Evolutionary conservation across 2,797 vertebrate species (phyloP).

Genomic region (Novumbra hubbsi): DNA sequence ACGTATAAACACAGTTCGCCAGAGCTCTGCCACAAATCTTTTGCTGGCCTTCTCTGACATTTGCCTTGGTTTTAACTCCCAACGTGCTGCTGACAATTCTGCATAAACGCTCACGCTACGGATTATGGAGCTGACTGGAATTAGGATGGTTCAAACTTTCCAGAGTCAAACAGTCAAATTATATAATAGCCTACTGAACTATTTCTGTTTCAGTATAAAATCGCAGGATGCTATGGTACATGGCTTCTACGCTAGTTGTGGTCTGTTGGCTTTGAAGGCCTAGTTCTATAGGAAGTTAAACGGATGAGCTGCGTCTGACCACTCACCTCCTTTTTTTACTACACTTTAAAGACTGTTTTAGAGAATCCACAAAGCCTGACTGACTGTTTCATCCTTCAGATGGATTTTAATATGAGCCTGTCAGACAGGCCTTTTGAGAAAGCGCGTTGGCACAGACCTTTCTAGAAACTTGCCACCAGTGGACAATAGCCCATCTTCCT

Average conservation of each 20-base stretch:
- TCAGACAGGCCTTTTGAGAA: background rate
- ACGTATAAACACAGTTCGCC: background rate
- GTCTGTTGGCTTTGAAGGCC: background rate
- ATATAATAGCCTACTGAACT: background rate
- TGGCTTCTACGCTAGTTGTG: background rate
- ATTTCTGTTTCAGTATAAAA: background rate
- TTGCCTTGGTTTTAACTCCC: background rate
- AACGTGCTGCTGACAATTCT: background rate
- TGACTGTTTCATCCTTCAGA: background rate
- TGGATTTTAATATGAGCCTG: background rate
- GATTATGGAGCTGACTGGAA: background rate
- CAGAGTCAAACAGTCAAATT: background rate
- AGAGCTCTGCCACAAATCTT: background rate
- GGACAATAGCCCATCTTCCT: no score
- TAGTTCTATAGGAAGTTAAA: background rate
- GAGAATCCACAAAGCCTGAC: background rate
- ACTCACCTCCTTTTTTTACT: constrained; percentile 4
- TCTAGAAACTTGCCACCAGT: no score
- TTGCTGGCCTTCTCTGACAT: background rate
- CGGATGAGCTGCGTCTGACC: background rate
- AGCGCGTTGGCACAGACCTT: background rate
- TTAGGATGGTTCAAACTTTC: background rate
- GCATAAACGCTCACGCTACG: background rate
- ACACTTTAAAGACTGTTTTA: background rate
- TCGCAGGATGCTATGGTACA: background rate